Evolutionary conservation across 1,140 invertebrate species (phyloP).

Genomic region (Ectropis grisescens): DNA sequence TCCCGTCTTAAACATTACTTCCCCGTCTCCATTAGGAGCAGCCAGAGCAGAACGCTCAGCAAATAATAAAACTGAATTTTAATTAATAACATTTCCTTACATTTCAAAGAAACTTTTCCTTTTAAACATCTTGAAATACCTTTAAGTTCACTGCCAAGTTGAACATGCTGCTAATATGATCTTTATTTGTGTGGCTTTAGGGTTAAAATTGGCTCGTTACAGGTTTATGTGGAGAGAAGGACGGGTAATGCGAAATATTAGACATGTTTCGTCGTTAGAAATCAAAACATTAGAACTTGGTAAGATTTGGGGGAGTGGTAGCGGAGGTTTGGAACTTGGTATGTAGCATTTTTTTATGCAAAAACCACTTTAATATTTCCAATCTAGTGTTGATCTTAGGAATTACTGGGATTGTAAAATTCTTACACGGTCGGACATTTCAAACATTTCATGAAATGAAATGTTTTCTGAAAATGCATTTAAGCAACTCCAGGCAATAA

Average conservation of each 20-base stretch:
- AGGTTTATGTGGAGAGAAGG: constrained; percentile 1
- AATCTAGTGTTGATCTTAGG: too few relatives aligned
- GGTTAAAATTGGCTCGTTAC: too few relatives aligned
- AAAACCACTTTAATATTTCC: too few relatives aligned
- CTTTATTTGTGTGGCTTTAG: too few relatives aligned
- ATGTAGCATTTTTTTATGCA: constrained; percentile 14
- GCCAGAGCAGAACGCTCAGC: too few relatives aligned
- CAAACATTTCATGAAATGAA: too few relatives aligned
- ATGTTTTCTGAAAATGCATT: too few relatives aligned
- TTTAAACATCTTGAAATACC: constrained; percentile 22
- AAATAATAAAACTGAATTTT: constrained; percentile 8
- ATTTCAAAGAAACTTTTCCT: constrained; percentile 21
- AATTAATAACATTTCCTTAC: constrained; percentile 18
- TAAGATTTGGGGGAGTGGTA: constrained; percentile 16
- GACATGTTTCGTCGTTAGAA: constrained; percentile 43
- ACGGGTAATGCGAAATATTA: constrained; percentile 35
- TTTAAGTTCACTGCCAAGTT: constrained; percentile 6
- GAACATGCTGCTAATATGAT: constrained; percentile 1
- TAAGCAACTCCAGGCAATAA: too few relatives aligned
- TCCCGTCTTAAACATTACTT: too few relatives aligned
- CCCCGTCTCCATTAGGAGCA: too few relatives aligned
- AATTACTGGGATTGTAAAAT: too few relatives aligned
- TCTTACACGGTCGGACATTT: too few relatives aligned
- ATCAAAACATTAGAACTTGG: constrained; percentile 41
- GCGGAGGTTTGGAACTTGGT: constrained; percentile 10